Base-by-base conservation (phyloP, 2,113 vertebrate genomes). In the Dromiciops gliroides region DNA sequence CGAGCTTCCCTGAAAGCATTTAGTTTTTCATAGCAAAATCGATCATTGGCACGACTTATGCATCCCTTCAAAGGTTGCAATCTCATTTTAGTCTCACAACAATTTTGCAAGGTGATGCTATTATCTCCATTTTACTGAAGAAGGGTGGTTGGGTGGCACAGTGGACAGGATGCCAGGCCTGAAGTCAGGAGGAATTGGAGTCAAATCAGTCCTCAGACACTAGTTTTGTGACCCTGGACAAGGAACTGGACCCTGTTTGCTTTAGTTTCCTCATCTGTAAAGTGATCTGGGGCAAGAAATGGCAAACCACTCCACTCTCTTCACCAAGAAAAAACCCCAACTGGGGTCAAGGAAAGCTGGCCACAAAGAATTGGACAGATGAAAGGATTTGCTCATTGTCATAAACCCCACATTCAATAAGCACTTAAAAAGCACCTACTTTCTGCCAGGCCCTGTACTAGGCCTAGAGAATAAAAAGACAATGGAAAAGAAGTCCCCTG, bases 71-170 rank as follows among this genome's bases (percentile, higher is more conserved):
- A 83, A 75, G 37, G 6, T 75, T 75, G 8, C 67, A n/a, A 19
- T n/a, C 14, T n/a, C 67, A 44, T 44, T 83, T n/a, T 83, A 44
- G 31, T 4, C 16, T n/a, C 16, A n/a, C 14, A 22, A 19, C 67
- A 83, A 83, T 1, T 16, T 83, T 83, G 67, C 22, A 44, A 83
- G 44, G 37, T 83, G 16, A 83, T 83, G 16, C n/a, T 22, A 83
- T n/a, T 83, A 83, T 44, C 19, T 16, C 19, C 67, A 16, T n/a
- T 67, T 67, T 67, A 16, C 3, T 67, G 37, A 67, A 19, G 67
- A 22, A n/a, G 12, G 37, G 2, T 0, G n/a, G 23, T 37, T 16
- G n/a, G n/a, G 16, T n/a, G 37, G 5, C 7, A n/a, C 1, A n/a
- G 37, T 44, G n/a, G 67, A 83, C 22, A 83, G 44, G 37, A 14